These are phyloP conservation scores for Xiphorhynchus erythropygius DNA, from an alignment of 2,797 vertebrate genomes.

Conservation along the genomic window DNA sequence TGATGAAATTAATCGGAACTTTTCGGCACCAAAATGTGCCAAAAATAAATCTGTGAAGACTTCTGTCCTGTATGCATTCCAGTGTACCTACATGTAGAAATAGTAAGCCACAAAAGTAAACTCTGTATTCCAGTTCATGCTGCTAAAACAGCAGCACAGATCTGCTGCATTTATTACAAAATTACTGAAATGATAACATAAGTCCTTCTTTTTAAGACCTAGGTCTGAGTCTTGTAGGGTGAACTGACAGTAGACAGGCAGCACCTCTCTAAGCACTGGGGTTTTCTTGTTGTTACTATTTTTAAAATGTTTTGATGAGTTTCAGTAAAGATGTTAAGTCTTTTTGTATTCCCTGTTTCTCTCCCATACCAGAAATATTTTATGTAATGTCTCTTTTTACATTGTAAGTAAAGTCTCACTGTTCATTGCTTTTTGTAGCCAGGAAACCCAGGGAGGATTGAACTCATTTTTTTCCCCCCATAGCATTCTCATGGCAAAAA, in stretches of 20 bases:
- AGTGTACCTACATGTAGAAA: background rate
- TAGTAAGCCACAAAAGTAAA: background rate
- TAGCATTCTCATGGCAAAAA: conserved; percentile 52
- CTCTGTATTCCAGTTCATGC: background rate
- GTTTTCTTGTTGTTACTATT: background rate
- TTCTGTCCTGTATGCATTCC: conserved; percentile 69
- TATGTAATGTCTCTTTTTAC: background rate
- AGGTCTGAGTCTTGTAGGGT: background rate
- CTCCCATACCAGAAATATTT: background rate
- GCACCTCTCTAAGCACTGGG: background rate
- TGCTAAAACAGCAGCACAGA: background rate
- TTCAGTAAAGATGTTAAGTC: background rate
- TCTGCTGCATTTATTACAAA: background rate
- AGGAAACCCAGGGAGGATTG: conserved; percentile 3
- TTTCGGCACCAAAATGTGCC: background rate
- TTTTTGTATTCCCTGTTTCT: background rate
- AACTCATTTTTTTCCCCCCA: background rate
- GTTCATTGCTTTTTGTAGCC: conserved; percentile 1
- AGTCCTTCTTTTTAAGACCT: background rate
- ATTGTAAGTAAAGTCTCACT: background rate
- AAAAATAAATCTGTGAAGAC: background rate
- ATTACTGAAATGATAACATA: background rate
- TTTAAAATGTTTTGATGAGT: background rate
- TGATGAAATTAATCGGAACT: background rate
- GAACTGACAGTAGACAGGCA: background rate